phyloP scores from a whole-genome alignment of 2,797 vertebrate species.

The Poecilia wingei region DNA sequence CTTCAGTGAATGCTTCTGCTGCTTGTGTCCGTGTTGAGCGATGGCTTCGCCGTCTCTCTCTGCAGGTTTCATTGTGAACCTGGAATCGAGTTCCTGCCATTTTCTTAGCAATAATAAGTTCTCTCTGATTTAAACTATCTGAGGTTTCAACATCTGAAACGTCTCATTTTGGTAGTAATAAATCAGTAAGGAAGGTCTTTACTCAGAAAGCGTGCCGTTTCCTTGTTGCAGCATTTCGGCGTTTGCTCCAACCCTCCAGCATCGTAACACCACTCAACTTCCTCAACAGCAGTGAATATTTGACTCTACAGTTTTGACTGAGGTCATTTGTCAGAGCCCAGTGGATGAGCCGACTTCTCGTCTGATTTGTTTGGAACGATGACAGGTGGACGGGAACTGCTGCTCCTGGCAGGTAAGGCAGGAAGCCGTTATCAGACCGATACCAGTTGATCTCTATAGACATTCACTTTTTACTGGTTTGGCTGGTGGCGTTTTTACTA shows the following conservation, averaged over 20 bases:
- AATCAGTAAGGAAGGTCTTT: neutral
- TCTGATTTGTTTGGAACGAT: neutral
- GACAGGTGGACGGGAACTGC: slow-evolving; percentile 24
- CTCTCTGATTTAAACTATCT: neutral
- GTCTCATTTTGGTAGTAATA: neutral
- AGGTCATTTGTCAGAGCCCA: neutral
- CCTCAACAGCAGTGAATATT: neutral
- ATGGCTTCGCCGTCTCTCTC: too few species aligned
- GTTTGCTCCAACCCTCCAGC: neutral
- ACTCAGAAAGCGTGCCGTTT: neutral
- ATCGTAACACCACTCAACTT: slow-evolving; percentile 15
- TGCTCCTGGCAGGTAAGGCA: slow-evolving; percentile 56
- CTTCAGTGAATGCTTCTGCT: neutral
- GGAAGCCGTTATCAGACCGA: neutral
- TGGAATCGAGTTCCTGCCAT: neutral
- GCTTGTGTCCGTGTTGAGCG: neutral
- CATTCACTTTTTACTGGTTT: neutral
- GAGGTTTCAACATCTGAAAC: neutral
- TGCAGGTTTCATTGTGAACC: too few species aligned
- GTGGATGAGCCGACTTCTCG: neutral
- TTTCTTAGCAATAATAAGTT: neutral
- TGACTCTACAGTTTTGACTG: neutral
- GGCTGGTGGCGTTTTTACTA: neutral
- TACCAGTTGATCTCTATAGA: neutral
- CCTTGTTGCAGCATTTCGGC: neutral